Percentiles rank a stretch among this genome's conserved stretches.
Conservation (phyloP, 2,113 vertebrate genomes). For the Chrysochloris asiatica region DNA sequence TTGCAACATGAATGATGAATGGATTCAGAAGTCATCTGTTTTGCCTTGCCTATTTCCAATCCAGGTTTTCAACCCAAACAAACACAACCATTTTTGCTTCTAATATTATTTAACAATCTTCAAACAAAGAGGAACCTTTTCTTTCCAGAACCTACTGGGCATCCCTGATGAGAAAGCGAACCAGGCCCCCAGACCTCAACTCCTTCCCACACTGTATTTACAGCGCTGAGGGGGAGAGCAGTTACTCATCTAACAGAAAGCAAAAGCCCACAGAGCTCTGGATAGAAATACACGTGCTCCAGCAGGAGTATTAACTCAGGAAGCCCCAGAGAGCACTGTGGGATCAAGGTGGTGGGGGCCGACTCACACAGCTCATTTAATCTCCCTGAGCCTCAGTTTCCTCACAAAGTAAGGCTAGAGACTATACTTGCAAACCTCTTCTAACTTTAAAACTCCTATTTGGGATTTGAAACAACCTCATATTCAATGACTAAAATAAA, state of each 20-base stretch:
- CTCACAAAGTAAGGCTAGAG: neutral
- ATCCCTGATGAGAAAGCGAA: neutral
- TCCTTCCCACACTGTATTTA: neutral
- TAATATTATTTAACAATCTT: neutral
- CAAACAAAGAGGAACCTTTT: neutral
- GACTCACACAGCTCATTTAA: neutral
- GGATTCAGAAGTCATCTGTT: neutral
- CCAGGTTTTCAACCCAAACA: conserved; percentile 23
- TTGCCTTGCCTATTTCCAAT: conserved; percentile 1
- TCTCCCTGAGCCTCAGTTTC: neutral
- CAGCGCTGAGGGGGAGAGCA: neutral
- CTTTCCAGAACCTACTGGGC: neutral
- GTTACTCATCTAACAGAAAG: neutral
- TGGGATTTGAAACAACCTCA: neutral
- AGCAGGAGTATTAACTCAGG: neutral
- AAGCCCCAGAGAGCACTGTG: neutral
- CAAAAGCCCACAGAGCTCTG: neutral
- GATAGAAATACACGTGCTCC: neutral
- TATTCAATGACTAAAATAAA: neutral
- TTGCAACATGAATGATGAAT: neutral
- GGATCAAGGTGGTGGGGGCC: neutral
- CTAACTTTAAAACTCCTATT: neutral
- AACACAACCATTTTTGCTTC: conserved; percentile 7
- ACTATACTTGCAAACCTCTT: neutral
- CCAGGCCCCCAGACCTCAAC: neutral